Conservation (phyloP, 2,888 invertebrate genomes). For the Gerosis bhagava region DNA sequence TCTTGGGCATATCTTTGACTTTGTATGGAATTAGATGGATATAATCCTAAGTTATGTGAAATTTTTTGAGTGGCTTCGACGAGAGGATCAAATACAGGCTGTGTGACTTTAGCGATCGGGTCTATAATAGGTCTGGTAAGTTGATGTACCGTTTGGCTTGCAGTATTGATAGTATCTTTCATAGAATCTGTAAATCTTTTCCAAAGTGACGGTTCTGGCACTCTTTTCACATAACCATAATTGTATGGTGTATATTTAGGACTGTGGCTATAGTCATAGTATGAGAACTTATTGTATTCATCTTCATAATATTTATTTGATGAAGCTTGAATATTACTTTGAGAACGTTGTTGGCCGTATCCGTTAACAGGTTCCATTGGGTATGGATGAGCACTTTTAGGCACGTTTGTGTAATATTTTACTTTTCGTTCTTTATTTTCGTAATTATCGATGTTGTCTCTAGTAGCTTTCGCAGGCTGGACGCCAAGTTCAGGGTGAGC, state of each 20-base stretch:
- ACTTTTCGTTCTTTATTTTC: constrained; percentile 62
- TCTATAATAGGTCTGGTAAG: constrained; percentile 83
- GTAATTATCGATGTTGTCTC: constrained; percentile 61
- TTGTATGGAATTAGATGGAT: constrained; percentile 67
- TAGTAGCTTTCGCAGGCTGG: constrained; percentile 86
- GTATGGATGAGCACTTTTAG: constrained; percentile 80
- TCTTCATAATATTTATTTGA: constrained; percentile 74
- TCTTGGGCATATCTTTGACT: constrained; percentile 79
- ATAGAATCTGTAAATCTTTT: constrained; percentile 87
- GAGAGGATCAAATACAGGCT: constrained; percentile 87
- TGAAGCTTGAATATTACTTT: constrained; percentile 58
- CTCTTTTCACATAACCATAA: constrained; percentile 83
- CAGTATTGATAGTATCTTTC: constrained; percentile 87
- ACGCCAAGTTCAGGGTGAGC: constrained; percentile 91
- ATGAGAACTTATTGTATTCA: constrained; percentile 77
- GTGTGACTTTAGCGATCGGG: constrained; percentile 81
- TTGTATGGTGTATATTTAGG: constrained; percentile 80
- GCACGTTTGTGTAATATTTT: constrained; percentile 77
- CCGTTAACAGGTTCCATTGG: constrained; percentile 78
- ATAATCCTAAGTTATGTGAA: constrained; percentile 88
- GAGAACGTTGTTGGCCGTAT: constrained; percentile 66
- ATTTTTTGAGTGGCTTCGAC: constrained; percentile 92
- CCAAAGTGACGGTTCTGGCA: constrained; percentile 86
- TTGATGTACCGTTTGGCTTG: constrained; percentile 87
- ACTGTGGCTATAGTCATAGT: constrained; percentile 75